A percentile compares a stretch with the other conserved stretches of the same genome.
phyloP scores from a whole-genome alignment of 1,140 invertebrate genomes.

The Agrypnia vestita region DNA sequence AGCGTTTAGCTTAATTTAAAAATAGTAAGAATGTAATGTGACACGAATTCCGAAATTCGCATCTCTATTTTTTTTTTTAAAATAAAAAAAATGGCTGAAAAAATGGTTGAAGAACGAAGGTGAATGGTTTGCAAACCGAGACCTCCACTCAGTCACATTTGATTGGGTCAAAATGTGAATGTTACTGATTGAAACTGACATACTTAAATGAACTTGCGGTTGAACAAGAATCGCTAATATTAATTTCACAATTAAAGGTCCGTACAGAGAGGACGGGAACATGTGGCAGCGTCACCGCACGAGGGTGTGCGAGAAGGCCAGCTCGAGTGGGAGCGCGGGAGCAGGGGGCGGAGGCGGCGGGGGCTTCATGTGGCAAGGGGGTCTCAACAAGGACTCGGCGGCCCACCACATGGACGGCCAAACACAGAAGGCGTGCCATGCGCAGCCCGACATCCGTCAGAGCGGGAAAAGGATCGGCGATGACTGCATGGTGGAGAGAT shows the following conservation, averaged over 20 bases:
- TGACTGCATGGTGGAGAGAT: slow-evolving; percentile 80
- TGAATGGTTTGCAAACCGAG: too few relatives aligned
- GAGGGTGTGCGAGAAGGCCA: slow-evolving; percentile 8
- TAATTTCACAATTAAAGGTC: slow-evolving; percentile 29
- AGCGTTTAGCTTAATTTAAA: too few relatives aligned
- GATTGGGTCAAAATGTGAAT: too few relatives aligned
- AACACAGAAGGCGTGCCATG: slow-evolving; percentile 70
- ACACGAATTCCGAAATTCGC: too few relatives aligned
- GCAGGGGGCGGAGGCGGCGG: not conserved
- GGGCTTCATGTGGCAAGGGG: slow-evolving; percentile 50
- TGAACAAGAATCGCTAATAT: not conserved
- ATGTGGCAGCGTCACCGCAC: slow-evolving; percentile 51
- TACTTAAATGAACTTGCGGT: too few relatives aligned
- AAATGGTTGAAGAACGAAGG: too few relatives aligned
- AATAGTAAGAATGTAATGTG: too few relatives aligned
- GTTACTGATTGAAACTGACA: too few relatives aligned
- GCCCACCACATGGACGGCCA: slow-evolving; percentile 49
- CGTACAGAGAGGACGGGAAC: slow-evolving; percentile 54
- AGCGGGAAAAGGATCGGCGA: slow-evolving; percentile 81
- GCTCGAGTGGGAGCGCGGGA: not conserved
- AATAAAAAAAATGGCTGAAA: too few relatives aligned
- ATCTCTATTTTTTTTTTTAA: too few relatives aligned
- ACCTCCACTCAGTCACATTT: too few relatives aligned
- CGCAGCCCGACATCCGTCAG: slow-evolving; percentile 74
- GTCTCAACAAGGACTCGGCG: slow-evolving; percentile 38